phyloP scores from a whole-genome alignment of 2,797 vertebrate genomes.

The Neosilurus hyrtlii region DNA sequence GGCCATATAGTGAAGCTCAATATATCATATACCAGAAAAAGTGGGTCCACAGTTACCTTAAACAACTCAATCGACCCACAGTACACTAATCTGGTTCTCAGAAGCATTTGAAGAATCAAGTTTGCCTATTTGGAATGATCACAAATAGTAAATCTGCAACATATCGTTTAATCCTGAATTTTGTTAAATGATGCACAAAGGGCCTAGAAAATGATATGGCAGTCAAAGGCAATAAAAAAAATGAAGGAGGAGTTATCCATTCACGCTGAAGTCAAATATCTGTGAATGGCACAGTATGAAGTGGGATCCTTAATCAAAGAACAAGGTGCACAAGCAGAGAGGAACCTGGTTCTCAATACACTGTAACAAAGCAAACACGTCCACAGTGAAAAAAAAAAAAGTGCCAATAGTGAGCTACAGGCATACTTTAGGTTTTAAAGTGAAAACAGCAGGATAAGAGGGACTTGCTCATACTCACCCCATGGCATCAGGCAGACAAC shows the following conservation, averaged over 20 bases:
- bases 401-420: not conserved
- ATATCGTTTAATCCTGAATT: not conserved
- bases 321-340: not conserved
- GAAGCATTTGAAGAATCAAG: not conserved
- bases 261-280: not conserved
- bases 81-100: no score
- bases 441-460: not conserved
- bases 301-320: not conserved
- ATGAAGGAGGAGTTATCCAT: not conserved
- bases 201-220: not conserved
- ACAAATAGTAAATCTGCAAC: not conserved
- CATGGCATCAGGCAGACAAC: not conserved
- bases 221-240: not conserved
- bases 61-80: not conserved
- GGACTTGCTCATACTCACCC: slow-evolving; percentile 30
- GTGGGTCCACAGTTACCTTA: not conserved
- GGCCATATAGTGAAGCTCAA: not conserved
- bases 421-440: not conserved
- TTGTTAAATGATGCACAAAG: not conserved
- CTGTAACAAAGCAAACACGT: not conserved
- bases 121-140: not conserved
- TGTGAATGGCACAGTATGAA: not conserved
- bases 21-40: not conserved
- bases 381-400: not conserved
- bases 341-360: not conserved